phyloP scores from a whole-genome alignment of 1,140 invertebrate genomes.

The Aphelinus atriplicis region DNA sequence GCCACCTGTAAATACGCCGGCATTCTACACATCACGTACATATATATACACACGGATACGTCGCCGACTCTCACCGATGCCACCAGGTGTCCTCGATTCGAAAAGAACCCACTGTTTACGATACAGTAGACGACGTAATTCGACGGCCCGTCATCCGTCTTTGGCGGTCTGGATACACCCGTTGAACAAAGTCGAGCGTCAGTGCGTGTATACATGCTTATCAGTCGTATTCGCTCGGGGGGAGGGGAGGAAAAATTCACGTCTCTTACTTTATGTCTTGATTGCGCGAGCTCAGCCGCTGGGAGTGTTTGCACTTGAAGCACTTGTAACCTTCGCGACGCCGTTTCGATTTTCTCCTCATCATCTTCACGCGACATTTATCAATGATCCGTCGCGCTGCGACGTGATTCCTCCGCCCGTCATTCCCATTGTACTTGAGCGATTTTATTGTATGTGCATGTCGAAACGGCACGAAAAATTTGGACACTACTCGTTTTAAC shows the following conservation, averaged over 20 bases:
- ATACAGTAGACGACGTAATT: constrained; percentile 51
- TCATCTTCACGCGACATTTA: neutral
- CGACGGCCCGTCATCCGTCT: neutral
- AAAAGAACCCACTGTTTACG: constrained; percentile 46
- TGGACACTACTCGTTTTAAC: neutral
- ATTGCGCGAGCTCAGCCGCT: neutral
- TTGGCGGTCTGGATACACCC: neutral
- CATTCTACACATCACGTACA: neutral
- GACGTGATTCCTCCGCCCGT: neutral
- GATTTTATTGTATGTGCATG: neutral
- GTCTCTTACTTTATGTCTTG: constrained; percentile 5
- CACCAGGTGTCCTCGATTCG: constrained; percentile 42
- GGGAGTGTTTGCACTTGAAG: neutral
- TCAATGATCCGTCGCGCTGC: neutral
- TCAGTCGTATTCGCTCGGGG: too few species aligned
- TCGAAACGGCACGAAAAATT: constrained; percentile 1
- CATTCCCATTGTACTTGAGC: neutral
- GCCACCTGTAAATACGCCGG: constrained; percentile 43
- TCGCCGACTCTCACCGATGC: constrained; percentile 16
- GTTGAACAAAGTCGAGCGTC: too few species aligned
- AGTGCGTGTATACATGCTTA: too few species aligned
- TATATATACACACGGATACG: neutral
- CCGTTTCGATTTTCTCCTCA: constrained; percentile 8
- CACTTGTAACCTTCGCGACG: constrained; percentile 4
- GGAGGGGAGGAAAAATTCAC: too few species aligned